Base-by-base conservation (phyloP, 2,888 invertebrate species). In the Xanthia icteritia region DNA sequence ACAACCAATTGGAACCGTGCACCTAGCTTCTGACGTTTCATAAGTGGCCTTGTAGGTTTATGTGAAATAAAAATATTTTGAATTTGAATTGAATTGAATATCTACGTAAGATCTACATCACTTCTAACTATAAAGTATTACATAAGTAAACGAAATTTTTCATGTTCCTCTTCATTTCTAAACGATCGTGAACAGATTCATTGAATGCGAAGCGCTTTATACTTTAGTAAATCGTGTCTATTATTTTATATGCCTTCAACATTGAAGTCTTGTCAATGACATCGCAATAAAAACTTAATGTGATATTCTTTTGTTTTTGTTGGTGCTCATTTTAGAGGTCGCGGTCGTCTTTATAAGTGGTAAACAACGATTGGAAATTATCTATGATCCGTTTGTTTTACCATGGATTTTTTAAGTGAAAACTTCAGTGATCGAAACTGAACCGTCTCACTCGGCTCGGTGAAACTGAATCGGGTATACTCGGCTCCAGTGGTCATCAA, bases 271-370 rank as follows among this genome's bases (percentile, higher is more conserved):
- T 56, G 61, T 81, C 78, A 81, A 83, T 83, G 73, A 73, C 69
- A 81, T 42, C 8, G 75, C 8, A 15, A 74, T 83, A 71, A 79
- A 83, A 79, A 79, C 60, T 58, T 60, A 42, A 56, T 45, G 31
- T 82, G 64, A 73, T 77, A n/a, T 17, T 65, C 73, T 65, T 65
- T 80, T 66, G 58, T 79, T 80, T 73, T 78, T 80, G 27, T 36
- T 58, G 45, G 27, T 65, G 54, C 61, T 64, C 39, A 60, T 31
- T 82, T 68, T 68, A 68, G 48, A 83, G 81, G 81, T 82, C 65
- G 39, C 1, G 81, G 81, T 82, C 65, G 39, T 2, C 5, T 48
- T 23, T 78, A 48, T 36, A 63, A 2, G n/a, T 64, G 3, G 31
- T 15, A 31, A 64, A 45, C 15, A 68, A 23, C 1, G 8, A 51